A percentile compares a stretch with the other conserved stretches of the same genome.
Conservation (phyloP, 2,888 invertebrate species). For the Neocrepidodera transversa region DNA sequence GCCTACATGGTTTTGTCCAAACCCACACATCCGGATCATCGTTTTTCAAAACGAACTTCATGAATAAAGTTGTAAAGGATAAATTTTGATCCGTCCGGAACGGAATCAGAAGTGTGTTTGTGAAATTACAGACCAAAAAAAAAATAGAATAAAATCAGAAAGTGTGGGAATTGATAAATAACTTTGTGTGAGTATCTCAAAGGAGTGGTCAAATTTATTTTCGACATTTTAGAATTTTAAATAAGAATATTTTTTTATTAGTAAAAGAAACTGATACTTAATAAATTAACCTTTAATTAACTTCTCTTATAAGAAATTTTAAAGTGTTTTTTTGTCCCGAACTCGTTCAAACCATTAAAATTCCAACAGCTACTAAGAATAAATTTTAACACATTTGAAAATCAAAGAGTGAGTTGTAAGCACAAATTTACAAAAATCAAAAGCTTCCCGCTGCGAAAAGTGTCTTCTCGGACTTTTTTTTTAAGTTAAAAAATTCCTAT, state of each 20-base stretch:
- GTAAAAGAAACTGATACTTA: background rate
- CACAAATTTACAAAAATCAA: background rate
- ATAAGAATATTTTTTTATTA: no score
- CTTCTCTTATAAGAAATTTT: background rate
- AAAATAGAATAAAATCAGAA: constrained; percentile 9
- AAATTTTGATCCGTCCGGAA: constrained; percentile 21
- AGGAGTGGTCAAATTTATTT: no score
- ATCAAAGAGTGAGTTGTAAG: background rate
- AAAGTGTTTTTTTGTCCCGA: background rate
- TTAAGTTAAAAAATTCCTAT: background rate
- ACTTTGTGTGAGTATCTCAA: no score
- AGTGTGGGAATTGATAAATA: constrained; percentile 21
- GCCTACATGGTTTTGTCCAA: constrained; percentile 22
- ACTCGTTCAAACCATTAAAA: background rate
- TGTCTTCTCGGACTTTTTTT: background rate
- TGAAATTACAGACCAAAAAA: constrained; percentile 17
- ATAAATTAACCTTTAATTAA: background rate
- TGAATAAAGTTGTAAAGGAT: constrained; percentile 32
- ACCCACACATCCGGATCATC: constrained; percentile 31
- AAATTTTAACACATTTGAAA: background rate
- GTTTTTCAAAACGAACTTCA: constrained; percentile 33
- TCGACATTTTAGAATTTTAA: no score
- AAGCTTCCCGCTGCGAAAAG: background rate
- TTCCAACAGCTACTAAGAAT: background rate
- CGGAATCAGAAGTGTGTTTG: constrained; percentile 5